These are phyloP conservation scores for Aurelia sp. DNA, from an alignment of 30 jellyfish, hydroid and myxozoan genomes.

Conservation along the genomic window DNA sequence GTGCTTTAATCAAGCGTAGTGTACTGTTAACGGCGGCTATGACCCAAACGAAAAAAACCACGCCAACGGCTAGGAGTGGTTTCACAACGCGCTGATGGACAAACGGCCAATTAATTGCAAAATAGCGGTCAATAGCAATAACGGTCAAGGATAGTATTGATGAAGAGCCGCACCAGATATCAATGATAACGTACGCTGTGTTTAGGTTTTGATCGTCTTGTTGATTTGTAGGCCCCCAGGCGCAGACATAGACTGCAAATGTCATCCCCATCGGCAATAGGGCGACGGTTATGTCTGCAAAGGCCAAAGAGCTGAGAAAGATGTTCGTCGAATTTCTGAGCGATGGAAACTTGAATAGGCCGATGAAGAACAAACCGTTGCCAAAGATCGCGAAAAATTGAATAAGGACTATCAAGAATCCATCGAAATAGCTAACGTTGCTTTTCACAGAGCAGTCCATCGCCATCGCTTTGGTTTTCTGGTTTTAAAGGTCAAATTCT, in stretches of 20 bases:
- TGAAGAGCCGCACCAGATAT: slow-evolving; percentile 66
- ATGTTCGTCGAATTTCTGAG: slow-evolving; percentile 77
- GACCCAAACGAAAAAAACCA: slow-evolving; percentile 69
- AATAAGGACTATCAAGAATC: slow-evolving; percentile 39
- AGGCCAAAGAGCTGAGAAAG: slow-evolving; percentile 63
- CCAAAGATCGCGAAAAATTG: slow-evolving; percentile 67
- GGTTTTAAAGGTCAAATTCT: too few species aligned
- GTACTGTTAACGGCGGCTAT: slow-evolving; percentile 15
- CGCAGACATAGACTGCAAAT: slow-evolving; percentile 74
- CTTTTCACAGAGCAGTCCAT: slow-evolving; percentile 23
- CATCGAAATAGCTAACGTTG: slow-evolving; percentile 45
- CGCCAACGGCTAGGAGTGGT: slow-evolving; percentile 33
- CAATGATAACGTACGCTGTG: slow-evolving; percentile 48
- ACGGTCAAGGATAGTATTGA: slow-evolving; percentile 77
- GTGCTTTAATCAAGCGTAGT: slow-evolving; percentile 1
- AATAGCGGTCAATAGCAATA: slow-evolving; percentile 86
- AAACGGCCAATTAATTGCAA: slow-evolving; percentile 89
- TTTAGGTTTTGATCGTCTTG: slow-evolving; percentile 7
- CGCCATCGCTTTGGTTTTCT: not conserved
- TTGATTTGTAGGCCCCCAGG: slow-evolving; percentile 48
- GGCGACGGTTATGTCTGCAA: slow-evolving; percentile 82
- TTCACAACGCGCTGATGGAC: slow-evolving; percentile 67
- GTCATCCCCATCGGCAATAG: slow-evolving; percentile 74
- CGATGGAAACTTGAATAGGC: slow-evolving; percentile 58
- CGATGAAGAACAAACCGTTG: slow-evolving; percentile 72